phyloP scores from a whole-genome alignment of 2,797 vertebrate species.

The Phoxinus dragarum region DNA sequence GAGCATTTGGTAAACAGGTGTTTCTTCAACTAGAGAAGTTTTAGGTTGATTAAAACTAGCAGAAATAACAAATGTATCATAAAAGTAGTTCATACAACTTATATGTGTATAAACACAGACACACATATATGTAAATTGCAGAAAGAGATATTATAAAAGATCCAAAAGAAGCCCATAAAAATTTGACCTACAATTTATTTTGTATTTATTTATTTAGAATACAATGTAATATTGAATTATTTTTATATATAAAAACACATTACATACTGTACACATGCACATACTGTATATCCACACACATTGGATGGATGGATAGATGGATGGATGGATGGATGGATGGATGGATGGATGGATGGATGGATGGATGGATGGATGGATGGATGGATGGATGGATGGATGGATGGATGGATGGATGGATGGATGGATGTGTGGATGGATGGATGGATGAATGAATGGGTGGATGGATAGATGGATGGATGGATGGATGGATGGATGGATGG shows the following conservation, averaged over 20 bases:
- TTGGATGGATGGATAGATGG: no score
- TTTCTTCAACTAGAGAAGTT: neutral
- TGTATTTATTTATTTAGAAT: neutral
- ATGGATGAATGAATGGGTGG: no score
- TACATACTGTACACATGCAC: no score
- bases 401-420: neutral
- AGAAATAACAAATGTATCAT: neutral
- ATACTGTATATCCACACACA: no score
- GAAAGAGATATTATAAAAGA: neutral
- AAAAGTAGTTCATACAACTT: neutral
- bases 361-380: neutral
- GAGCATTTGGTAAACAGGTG: neutral
- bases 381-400: neutral
- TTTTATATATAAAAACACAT: no score
- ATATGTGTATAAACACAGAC: neutral
- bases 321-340: no score
- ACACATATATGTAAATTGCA: neutral
- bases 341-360: no score
- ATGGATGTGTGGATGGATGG: neutral
- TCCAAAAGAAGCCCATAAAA: neutral
- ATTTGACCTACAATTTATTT: neutral
- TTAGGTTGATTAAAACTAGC: neutral
- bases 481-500: no score
- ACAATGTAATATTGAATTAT: no score
- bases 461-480: neutral